A percentile compares a stretch with the other conserved stretches of the same genome.
phyloP scores from a whole-genome alignment of 2,797 vertebrate genomes.

The Enteromius treurensis region DNA sequence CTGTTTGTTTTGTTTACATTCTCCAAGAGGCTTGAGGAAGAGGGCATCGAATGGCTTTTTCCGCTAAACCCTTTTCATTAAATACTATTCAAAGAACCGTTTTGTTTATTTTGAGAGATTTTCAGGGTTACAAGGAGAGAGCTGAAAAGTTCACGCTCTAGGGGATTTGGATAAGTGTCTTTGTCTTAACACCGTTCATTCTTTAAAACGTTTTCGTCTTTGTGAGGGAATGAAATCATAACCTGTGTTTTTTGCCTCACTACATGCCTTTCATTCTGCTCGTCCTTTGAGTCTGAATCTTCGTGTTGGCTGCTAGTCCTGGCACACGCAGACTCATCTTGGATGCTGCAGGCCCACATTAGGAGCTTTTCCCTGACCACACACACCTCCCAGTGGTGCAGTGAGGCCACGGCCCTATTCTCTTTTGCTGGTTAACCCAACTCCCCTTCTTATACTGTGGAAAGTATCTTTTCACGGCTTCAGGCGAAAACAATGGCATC shows the following conservation, averaged over 20 bases:
- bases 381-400: slow-evolving; percentile 58
- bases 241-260: slow-evolving; percentile 37
- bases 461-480: neutral
- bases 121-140: neutral
- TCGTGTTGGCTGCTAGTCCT: slow-evolving; percentile 47
- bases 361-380: slow-evolving; percentile 57
- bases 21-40: slow-evolving; percentile 26
- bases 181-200: slow-evolving; percentile 39
- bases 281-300: slow-evolving; percentile 53
- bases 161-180: slow-evolving; percentile 28
- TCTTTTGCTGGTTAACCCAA: slow-evolving; percentile 46
- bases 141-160: neutral
- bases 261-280: slow-evolving; percentile 48
- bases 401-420: slow-evolving; percentile 44
- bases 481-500: neutral
- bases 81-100: slow-evolving; percentile 22
- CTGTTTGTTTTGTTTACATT: slow-evolving; percentile 49
- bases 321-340: slow-evolving; percentile 48
- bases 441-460: neutral
- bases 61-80: slow-evolving; percentile 38
- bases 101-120: slow-evolving; percentile 16
- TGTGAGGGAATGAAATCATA: slow-evolving; percentile 22
- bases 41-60: slow-evolving; percentile 20
- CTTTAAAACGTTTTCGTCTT: slow-evolving; percentile 30
- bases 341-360: slow-evolving; percentile 57